These are phyloP conservation scores for Octomys mimax DNA, from an alignment of 2,797 vertebrate species.

Conservation along the genomic window DNA sequence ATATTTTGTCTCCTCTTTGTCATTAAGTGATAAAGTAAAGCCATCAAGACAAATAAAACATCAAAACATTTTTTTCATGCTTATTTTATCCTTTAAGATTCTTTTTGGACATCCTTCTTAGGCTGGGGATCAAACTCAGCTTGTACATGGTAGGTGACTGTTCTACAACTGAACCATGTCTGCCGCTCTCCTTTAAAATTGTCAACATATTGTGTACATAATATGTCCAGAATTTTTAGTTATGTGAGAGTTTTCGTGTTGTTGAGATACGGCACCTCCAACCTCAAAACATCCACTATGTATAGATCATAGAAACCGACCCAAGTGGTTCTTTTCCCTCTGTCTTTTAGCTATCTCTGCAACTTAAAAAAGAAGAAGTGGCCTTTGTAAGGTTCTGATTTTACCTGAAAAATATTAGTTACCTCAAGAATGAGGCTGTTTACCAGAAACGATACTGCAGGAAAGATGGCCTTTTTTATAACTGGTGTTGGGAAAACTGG, in stretches of 20 bases:
- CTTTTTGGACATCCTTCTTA: neutral
- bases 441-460: neutral
- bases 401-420: neutral
- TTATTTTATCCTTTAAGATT: neutral
- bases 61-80: constrained; percentile 26
- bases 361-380: neutral
- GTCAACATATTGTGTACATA: neutral
- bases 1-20: constrained; percentile 44
- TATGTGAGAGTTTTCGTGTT: neutral
- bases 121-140: neutral
- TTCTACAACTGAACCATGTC: neutral
- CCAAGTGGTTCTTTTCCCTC: neutral
- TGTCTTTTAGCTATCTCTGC: neutral
- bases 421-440: constrained; percentile 22
- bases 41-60: neutral
- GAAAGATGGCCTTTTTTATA: neutral
- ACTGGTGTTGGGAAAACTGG: neutral
- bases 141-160: neutral
- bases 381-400: neutral
- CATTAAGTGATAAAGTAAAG: constrained; percentile 45
- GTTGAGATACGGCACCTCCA: neutral
- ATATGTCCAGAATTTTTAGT: neutral
- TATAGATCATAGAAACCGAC: neutral
- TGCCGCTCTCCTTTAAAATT: neutral
- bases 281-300: neutral